Evolutionary conservation across 2,113 vertebrate species (phyloP).

Genomic region (Tetraodon nigroviridis): DNA sequence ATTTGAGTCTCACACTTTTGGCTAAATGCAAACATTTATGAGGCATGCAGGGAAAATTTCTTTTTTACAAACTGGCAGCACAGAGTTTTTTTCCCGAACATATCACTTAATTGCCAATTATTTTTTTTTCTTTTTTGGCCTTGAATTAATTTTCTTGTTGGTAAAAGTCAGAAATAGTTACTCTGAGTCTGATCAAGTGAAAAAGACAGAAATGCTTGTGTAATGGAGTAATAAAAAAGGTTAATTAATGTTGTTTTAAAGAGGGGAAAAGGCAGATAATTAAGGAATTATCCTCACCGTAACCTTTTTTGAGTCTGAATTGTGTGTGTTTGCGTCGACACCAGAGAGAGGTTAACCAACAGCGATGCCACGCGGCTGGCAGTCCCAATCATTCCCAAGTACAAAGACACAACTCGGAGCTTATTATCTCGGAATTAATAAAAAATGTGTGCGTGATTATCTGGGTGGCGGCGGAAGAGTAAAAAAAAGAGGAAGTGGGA

Average conservation of each 20-base stretch:
- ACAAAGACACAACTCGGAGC: conserved; percentile 54
- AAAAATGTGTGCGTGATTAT: conserved; percentile 59
- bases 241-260: no score
- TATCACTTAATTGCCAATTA: background rate
- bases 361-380: conserved; percentile 36
- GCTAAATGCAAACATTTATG: no score
- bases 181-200: background rate
- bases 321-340: conserved; percentile 26
- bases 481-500: conserved; percentile 28
- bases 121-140: background rate
- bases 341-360: conserved; percentile 49
- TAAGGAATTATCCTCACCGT: conserved; percentile 30
- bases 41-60: no score
- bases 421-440: conserved; percentile 64
- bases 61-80: background rate
- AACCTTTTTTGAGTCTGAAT: conserved; percentile 33
- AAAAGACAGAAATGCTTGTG: conserved; percentile 2
- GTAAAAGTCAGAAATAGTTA: background rate
- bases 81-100: background rate
- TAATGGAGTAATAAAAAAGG: no score
- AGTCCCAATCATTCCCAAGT: conserved; percentile 52
- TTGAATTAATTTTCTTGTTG: background rate
- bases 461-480: conserved; percentile 35
- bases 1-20: no score
- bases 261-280: no score